A percentile compares a stretch with the other conserved stretches of the same genome.
phyloP scores from a whole-genome alignment of 2,888 invertebrate species.

The Cheilosia pagana region DNA sequence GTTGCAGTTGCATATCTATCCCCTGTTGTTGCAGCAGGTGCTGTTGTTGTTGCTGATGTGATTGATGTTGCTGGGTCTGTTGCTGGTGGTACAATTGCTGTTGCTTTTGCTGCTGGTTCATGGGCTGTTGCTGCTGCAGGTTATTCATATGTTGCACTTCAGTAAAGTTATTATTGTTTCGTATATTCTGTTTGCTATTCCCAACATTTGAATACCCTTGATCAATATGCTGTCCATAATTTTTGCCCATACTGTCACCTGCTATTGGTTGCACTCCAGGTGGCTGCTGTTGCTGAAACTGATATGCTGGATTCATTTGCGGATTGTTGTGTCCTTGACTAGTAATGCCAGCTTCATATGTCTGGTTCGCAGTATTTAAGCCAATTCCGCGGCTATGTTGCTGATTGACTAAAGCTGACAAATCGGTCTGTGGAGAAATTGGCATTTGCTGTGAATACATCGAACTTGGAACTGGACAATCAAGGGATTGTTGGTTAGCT shows the following conservation, averaged over 20 bases:
- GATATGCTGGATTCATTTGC: slow-evolving; percentile 82
- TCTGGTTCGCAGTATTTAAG: slow-evolving; percentile 79
- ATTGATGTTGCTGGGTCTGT: slow-evolving; percentile 73
- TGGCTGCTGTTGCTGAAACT: slow-evolving; percentile 81
- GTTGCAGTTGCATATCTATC: slow-evolving; percentile 76
- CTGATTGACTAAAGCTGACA: slow-evolving; percentile 81
- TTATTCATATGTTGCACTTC: slow-evolving; percentile 55
- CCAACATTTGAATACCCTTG: slow-evolving; percentile 7
- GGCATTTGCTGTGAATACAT: slow-evolving; percentile 83
- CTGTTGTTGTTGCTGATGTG: slow-evolving; percentile 76
- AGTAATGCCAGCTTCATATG: slow-evolving; percentile 75
- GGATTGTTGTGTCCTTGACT: slow-evolving; percentile 77
- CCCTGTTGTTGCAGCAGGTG: slow-evolving; percentile 77
- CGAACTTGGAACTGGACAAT: slow-evolving; percentile 83
- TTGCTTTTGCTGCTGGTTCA: slow-evolving; percentile 54
- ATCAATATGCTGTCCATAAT: slow-evolving; percentile 30
- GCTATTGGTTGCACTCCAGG: slow-evolving; percentile 77
- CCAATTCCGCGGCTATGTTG: slow-evolving; percentile 75
- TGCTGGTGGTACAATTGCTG: slow-evolving; percentile 78
- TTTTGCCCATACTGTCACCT: slow-evolving; percentile 56
- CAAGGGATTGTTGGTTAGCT: slow-evolving; percentile 78
- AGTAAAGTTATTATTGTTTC: slow-evolving; percentile 27
- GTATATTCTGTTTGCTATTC: slow-evolving; percentile 27
- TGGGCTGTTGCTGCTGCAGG: slow-evolving; percentile 48
- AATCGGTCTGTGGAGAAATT: slow-evolving; percentile 82